Base-by-base conservation (phyloP, 2,797 vertebrate genomes). In the Esox lucius region DNA sequence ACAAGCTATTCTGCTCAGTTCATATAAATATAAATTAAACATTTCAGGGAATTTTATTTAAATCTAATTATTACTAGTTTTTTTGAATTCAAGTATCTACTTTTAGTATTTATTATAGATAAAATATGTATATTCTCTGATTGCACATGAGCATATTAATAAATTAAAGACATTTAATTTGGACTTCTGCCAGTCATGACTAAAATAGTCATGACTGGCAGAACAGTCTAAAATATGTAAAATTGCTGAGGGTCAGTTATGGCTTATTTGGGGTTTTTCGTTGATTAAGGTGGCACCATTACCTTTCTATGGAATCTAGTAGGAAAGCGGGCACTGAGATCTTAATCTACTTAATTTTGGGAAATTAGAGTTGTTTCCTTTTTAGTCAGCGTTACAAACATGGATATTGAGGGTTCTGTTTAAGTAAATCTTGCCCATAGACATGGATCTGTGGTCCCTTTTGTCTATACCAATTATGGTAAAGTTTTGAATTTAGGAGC, bases 71-170 rank as follows among this genome's bases (percentile, higher is more conserved):
- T 86, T 83, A 71, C 46, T 87, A 87, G 90, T 73, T 51, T 84
- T 87, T 84, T 85, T 78, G 72, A 82, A 88, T 93, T 93, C 90
- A 93, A 93, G 90, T 92, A 90, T 89, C 82, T 90, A 89, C 84
- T 89, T 91, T 83, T 87, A 87, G 88, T 73, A 76, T 24, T 61
- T 88, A 28, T 17, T 84, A 81, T 88, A 89, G 85, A 87, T 75
- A 90, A 91, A 85, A 87, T 91, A 87, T 75, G 39, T 70, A 59
- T n/a, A 71, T 85, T 85, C 77, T 90, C 74, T 89, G 85, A 87
- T 90, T 87, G 86, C 83, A 86, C 87, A 88, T 72, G 87, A 90
- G 86, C 79, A 86, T 78, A 85, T 89, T 72, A 73, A 87, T 77
- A 74, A 87, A 73, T 77, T 22, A 79, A 86, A 77, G 77, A 76